A percentile compares a stretch with the other conserved stretches of the same genome.
Conservation (phyloP, 2,888 invertebrate species). For the Ophraella communa region DNA sequence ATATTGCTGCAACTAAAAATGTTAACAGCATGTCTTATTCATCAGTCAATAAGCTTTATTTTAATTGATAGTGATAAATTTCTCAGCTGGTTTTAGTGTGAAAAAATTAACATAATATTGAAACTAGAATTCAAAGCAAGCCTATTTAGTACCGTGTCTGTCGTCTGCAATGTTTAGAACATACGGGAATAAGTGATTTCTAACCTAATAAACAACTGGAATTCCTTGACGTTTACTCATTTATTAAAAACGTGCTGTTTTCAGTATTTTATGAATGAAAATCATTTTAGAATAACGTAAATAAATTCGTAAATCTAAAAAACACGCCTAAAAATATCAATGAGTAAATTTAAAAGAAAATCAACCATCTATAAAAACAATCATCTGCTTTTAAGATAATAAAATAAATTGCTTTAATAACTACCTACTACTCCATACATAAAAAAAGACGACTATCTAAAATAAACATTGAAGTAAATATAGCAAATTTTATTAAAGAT, state of each 20-base stretch:
- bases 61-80: background rate
- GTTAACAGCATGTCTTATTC: background rate
- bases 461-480: too few species aligned
- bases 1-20: background rate
- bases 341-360: too few species aligned
- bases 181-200: background rate
- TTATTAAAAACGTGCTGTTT: background rate
- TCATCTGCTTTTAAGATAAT: too few species aligned
- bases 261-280: background rate
- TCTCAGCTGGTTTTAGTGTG: background rate
- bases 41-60: background rate
- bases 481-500: too few species aligned
- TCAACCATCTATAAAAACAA: too few species aligned
- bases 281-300: background rate
- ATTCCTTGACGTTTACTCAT: background rate
- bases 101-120: background rate
- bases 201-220: background rate
- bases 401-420: too few species aligned
- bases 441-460: too few species aligned
- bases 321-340: too few species aligned
- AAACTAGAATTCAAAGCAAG: background rate
- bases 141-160: background rate
- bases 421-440: too few species aligned
- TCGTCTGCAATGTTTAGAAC: background rate
- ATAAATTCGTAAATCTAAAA: too few species aligned